These are phyloP conservation scores for Prosopocoilus inquinatus DNA, from an alignment of 2,888 invertebrate genomes.

Conservation along the genomic window DNA sequence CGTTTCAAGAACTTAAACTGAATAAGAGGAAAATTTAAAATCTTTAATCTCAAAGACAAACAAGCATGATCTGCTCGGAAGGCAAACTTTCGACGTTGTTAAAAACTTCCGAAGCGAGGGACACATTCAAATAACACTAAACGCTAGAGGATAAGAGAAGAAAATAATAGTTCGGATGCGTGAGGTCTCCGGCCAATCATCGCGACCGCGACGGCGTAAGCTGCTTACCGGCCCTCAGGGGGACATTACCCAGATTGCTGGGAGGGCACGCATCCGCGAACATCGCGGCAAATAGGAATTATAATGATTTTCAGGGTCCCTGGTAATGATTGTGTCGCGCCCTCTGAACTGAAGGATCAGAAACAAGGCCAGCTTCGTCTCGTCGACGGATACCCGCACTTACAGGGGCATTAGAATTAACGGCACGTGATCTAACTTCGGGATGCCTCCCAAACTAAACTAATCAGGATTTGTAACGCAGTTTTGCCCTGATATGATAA, in stretches of 20 bases:
- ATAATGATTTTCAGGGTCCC: slow-evolving; percentile 30
- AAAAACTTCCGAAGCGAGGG: slow-evolving; percentile 37
- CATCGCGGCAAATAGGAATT: slow-evolving; percentile 33
- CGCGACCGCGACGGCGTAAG: slow-evolving; percentile 41
- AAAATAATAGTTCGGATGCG: slow-evolving; percentile 40
- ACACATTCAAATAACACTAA: slow-evolving; percentile 45
- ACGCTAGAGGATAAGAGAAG: slow-evolving; percentile 37
- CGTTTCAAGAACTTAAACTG: too few relatives aligned
- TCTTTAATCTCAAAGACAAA: not conserved
- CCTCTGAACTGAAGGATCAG: too few relatives aligned
- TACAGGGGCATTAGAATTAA: too few relatives aligned
- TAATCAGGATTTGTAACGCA: too few relatives aligned
- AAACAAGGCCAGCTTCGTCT: too few relatives aligned
- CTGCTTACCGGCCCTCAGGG: slow-evolving; percentile 46
- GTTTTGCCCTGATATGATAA: too few relatives aligned
- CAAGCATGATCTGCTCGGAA: slow-evolving; percentile 1
- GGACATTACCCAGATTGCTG: slow-evolving; percentile 49
- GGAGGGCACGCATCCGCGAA: slow-evolving; percentile 34
- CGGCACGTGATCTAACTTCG: too few relatives aligned
- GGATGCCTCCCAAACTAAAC: too few relatives aligned
- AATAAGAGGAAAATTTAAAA: not conserved
- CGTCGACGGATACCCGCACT: too few relatives aligned
- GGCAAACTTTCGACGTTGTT: slow-evolving; percentile 31
- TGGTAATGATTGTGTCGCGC: too few relatives aligned
- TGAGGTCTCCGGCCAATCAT: slow-evolving; percentile 43